These are phyloP conservation scores for Sarcophaga variegata DNA, from an alignment of 2,888 invertebrate species.

Conservation along the genomic window DNA sequence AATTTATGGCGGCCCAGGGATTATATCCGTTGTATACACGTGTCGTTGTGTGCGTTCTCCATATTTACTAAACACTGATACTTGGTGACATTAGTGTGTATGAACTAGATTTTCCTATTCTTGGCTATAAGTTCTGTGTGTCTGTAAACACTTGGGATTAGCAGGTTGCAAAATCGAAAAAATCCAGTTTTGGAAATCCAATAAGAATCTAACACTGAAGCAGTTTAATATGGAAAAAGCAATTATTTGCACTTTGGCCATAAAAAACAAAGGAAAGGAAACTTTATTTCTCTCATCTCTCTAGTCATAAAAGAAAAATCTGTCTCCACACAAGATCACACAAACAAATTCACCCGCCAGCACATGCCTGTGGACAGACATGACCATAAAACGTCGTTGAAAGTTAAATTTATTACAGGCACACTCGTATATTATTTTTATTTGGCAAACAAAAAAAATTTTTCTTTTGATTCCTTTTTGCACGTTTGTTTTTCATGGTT, in stretches of 20 bases:
- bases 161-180: conserved; percentile 28
- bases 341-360: not conserved
- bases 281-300: conserved; percentile 8
- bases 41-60: not conserved
- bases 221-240: conserved; percentile 6
- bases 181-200: conserved; percentile 38
- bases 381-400: conserved; percentile 35
- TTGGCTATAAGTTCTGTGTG: not conserved
- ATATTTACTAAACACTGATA: conserved; percentile 11
- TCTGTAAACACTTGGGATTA: conserved; percentile 35
- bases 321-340: not conserved
- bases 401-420: conserved; percentile 42
- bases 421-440: conserved; percentile 13
- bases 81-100: not conserved
- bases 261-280: not conserved
- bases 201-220: conserved; percentile 23
- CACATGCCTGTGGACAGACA: not conserved
- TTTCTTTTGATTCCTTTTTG: not conserved
- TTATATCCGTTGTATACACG: not conserved
- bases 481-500: not conserved
- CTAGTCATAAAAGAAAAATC: conserved; percentile 10
- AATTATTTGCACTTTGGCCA: conserved; percentile 52
- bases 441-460: not conserved
- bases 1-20: conserved; percentile 5
- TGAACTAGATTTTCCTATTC: conserved; percentile 10